These are phyloP conservation scores for Plodia interpunctella DNA, from an alignment of 1,140 invertebrate species.

Conservation along the genomic window DNA sequence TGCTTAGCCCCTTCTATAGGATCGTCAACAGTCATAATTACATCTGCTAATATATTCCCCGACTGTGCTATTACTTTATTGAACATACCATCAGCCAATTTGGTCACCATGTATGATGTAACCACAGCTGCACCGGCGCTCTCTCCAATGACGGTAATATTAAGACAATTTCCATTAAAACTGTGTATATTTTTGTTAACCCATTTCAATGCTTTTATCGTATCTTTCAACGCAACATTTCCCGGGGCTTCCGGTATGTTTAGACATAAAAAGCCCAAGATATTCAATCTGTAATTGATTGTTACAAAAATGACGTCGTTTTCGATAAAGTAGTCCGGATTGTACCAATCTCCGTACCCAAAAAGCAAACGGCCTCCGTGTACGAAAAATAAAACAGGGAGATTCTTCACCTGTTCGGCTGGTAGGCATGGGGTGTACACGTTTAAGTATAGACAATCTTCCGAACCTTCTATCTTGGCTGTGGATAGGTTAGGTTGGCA, in stretches of 20 bases:
- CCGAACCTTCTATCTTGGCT: slow-evolving; percentile 59
- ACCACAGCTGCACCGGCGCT: slow-evolving; percentile 84
- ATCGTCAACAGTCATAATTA: slow-evolving; percentile 64
- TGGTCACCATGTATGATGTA: slow-evolving; percentile 82
- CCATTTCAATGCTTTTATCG: slow-evolving; percentile 74
- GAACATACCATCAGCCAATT: slow-evolving; percentile 79
- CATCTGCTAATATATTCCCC: slow-evolving; percentile 79
- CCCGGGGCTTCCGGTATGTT: slow-evolving; percentile 78
- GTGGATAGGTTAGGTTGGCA: slow-evolving; percentile 68
- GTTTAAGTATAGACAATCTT: slow-evolving; percentile 72
- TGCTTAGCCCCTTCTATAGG: slow-evolving; percentile 45
- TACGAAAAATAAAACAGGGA: slow-evolving; percentile 78
- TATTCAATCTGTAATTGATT: slow-evolving; percentile 82
- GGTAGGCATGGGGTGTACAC: slow-evolving; percentile 61
- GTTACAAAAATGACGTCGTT: slow-evolving; percentile 83
- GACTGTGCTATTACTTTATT: slow-evolving; percentile 77
- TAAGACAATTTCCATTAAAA: slow-evolving; percentile 85
- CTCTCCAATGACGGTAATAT: slow-evolving; percentile 85
- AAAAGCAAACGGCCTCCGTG: slow-evolving; percentile 77
- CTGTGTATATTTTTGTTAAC: slow-evolving; percentile 66
- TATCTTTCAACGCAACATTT: slow-evolving; percentile 82
- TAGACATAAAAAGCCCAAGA: slow-evolving; percentile 81
- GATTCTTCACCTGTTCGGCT: slow-evolving; percentile 40
- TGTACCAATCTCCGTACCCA: slow-evolving; percentile 74
- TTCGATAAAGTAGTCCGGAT: slow-evolving; percentile 80